A percentile compares a stretch with the other conserved stretches of the same genome.
phyloP scores from a whole-genome alignment of 2,797 vertebrate genomes.

The Schizothorax lantsangensis region DNA sequence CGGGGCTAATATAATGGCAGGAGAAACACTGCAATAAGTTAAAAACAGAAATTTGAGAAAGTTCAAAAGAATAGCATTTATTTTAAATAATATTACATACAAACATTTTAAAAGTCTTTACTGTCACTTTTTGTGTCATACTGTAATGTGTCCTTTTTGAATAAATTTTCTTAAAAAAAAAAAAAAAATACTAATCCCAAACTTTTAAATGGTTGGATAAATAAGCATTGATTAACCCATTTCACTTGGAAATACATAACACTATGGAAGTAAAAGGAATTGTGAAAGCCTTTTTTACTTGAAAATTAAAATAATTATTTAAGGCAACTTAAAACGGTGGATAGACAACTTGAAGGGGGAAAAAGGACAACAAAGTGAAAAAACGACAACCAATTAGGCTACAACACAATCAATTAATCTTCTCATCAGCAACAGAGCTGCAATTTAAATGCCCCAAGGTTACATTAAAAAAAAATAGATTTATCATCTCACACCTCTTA shows the following conservation, averaged over 20 bases:
- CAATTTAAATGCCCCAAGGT: background rate
- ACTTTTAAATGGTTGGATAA: background rate
- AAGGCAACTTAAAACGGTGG: background rate
- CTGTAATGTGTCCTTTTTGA: background rate
- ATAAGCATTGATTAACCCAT: background rate
- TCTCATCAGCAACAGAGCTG: background rate
- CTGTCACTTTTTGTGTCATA: background rate
- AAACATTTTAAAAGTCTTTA: background rate
- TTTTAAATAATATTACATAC: background rate
- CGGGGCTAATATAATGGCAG: too few relatives aligned
- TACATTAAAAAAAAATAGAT: conserved; percentile 8
- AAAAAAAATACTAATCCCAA: background rate
- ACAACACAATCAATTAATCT: background rate
- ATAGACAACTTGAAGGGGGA: background rate
- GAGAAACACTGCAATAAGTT: too few relatives aligned
- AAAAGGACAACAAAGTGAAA: background rate
- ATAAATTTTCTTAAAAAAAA: background rate
- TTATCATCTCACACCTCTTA: conserved; percentile 39
- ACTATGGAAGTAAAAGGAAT: background rate
- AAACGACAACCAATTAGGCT: background rate
- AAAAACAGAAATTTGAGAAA: too few relatives aligned
- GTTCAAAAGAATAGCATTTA: background rate
- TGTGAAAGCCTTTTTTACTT: background rate
- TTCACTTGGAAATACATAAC: background rate
- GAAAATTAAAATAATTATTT: background rate